Base-by-base conservation (phyloP, 1,140 invertebrate genomes). In the Panonychus citri region DNA sequence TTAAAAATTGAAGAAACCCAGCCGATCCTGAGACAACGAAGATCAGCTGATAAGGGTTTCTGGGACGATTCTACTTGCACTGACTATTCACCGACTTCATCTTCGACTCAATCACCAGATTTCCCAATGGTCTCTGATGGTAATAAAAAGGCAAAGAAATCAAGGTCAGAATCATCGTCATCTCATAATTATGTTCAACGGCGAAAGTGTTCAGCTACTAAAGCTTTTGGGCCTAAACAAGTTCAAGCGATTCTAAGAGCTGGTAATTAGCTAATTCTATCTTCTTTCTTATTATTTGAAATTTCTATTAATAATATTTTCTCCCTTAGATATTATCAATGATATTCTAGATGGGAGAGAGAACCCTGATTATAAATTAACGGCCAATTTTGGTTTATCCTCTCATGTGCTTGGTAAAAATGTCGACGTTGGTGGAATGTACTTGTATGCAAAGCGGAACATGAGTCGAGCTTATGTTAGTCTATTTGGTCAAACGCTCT, bases 351-450 rank as follows among this genome's bases (percentile, higher is more conserved):
- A 46, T 21, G 13, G 8, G 7, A 10, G 15, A 48, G 24, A 57
- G 13, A 56, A 56, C 13, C 43, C 43, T 17, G 56, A 62, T n/a
- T 60, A 60, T 24, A 62, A 62, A 53, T 27, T 62, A 8, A 49
- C 60, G 26, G 54, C 59, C 17, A 54, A 60, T 17, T 61, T 62
- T 50, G 55, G 53, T 2, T 49, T 56, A 3, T 55, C 46, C n/a
- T 21, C 58, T 5, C 57, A 62, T 39, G 59, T 62, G 39, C 49
- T 62, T 4, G 61, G 61, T 30, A 53, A 59, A 25, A 26, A 60
- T 56, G 50, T 61, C 10, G 57, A 62, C 42, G 53, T 62, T 19
- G 61, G 61, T 12, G 48, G 53, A 8, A 59, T 62, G 40, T 57
- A 57, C 40, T 46, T 62, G 13, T 59, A 59, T 26, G 57, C 56